Evolutionary conservation across 2,888 invertebrate species (phyloP), one percentile per base, ranked within the genome.

Genomic region (Tetrapedia diversipes): DNA sequence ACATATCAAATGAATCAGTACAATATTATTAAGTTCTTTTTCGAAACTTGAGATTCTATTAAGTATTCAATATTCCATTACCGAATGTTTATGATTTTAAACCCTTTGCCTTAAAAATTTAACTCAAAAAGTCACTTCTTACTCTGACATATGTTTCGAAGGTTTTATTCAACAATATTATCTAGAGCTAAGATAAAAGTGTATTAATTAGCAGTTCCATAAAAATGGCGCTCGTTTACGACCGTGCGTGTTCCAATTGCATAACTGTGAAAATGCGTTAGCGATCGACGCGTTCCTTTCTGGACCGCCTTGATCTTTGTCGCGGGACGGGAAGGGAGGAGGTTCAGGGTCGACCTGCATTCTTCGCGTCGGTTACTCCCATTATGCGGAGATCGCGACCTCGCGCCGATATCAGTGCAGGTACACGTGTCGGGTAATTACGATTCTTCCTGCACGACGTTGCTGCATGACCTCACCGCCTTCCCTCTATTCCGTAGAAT

Each of bases 341-440:
- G 78, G 83, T 86, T 86, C 86, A 86, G 83, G 86, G 84, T 81
- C 86, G 79, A 68, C 65, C 80, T 73, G 84, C 87, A 88, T 87
- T 87, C 86, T 86, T 84, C 68, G 76, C 75, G 76, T 80, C 65
- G 80, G 75, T 82, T 85, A 80, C 82, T 82, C 82, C 81, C 78
- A 85, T 86, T 86, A 85, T 81, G 71, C 72, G 73, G 76, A 78
- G 80, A 84, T 79, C 76, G 78, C 78, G 80, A 80, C 82, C 84
- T 84, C 82, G 82, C 61, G 71, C 69, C 47, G 74, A 82, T 80
- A 82, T 82, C 82, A 76, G 45, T 56, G 66, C 81, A 68, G 74
- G 65, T 83, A 83, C 75, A 73, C 65, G 67, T 78, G 68, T 65
- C 53, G 61, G 71, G 69, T 69, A 82, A 77, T 83, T 79, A 74